Conservation (phyloP, 2,797 vertebrate genomes). For the Dryobates pubescens region DNA sequence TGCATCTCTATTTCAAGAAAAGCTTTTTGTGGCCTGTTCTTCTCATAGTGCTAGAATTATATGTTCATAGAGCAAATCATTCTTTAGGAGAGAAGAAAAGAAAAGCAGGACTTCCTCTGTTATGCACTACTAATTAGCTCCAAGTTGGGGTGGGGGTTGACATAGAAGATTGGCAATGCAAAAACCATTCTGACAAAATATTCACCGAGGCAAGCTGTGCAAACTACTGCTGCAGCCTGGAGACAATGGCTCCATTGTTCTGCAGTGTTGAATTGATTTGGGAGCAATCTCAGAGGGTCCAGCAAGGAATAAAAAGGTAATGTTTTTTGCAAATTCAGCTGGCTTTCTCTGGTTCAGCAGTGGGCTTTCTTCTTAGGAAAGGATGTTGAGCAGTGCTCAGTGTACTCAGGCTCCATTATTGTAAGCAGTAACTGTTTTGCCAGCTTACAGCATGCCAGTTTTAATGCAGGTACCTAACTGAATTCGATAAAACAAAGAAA, state of each 20-base stretch:
- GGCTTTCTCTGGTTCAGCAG: constrained; percentile 3
- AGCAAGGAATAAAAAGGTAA: constrained; percentile 37
- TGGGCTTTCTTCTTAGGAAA: background rate
- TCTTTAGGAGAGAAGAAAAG: constrained; percentile 1
- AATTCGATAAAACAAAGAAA: constrained; percentile 51
- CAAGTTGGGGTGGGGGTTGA: background rate
- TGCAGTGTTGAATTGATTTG: constrained; percentile 21
- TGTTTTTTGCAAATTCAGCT: constrained; percentile 36
- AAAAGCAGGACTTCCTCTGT: background rate
- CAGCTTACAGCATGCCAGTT: background rate
- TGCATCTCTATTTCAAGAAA: constrained; percentile 43
- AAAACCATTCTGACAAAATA: constrained; percentile 35
- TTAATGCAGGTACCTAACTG: constrained; percentile 33
- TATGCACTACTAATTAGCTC: constrained; percentile 39
- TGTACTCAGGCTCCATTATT: background rate
- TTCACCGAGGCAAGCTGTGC: constrained; percentile 49
- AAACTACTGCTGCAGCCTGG: constrained; percentile 23
- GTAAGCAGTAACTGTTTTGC: background rate
- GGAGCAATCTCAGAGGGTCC: constrained; percentile 6
- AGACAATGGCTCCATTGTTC: constrained; percentile 57
- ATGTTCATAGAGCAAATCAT: constrained; percentile 21
- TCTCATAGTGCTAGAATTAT: background rate
- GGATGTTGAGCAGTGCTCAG: background rate
- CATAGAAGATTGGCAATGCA: background rate
- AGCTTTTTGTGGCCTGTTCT: constrained; percentile 39